Evolutionary conservation across 2,797 vertebrate species (phyloP).

Genomic region (Parauchenoglanis ngamensis): DNA sequence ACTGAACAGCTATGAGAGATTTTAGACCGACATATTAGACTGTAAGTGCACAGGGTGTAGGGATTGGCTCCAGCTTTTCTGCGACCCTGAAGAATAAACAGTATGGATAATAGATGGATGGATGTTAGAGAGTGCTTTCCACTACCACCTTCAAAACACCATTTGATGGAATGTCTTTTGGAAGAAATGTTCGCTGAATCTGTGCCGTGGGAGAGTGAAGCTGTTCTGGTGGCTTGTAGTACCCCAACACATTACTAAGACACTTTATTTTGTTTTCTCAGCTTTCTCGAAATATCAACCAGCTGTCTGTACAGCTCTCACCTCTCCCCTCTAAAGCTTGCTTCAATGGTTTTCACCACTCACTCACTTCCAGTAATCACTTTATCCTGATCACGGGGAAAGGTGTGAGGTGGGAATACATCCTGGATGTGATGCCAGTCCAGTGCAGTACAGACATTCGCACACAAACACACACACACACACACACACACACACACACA

Average conservation of each 20-base stretch:
- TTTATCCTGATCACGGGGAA: not conserved
- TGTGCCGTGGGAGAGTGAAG: not conserved
- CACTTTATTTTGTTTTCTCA: not conserved
- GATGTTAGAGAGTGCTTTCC: not conserved
- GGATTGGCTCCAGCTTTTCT: too few species aligned
- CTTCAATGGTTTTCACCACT: not conserved
- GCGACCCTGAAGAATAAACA: too few species aligned
- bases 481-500: too few species aligned
- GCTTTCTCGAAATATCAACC: conserved; percentile 6
- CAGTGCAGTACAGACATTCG: not conserved
- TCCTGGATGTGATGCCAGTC: not conserved
- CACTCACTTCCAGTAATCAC: conserved; percentile 1
- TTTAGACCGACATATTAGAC: not conserved
- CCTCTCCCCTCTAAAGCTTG: conserved; percentile 22
- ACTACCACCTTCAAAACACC: not conserved
- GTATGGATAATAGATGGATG: too few species aligned
- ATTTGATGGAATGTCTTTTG: not conserved
- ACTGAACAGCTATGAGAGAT: not conserved
- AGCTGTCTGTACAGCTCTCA: not conserved
- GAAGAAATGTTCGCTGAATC: not conserved
- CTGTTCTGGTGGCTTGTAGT: not conserved
- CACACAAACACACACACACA: not conserved
- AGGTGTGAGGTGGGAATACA: not conserved
- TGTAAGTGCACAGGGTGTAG: too few species aligned
- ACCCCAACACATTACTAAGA: not conserved